These are phyloP conservation scores for Scaptodrosophila latifasciaeformis DNA, from an alignment of 2,888 invertebrate genomes.

Conservation along the genomic window DNA sequence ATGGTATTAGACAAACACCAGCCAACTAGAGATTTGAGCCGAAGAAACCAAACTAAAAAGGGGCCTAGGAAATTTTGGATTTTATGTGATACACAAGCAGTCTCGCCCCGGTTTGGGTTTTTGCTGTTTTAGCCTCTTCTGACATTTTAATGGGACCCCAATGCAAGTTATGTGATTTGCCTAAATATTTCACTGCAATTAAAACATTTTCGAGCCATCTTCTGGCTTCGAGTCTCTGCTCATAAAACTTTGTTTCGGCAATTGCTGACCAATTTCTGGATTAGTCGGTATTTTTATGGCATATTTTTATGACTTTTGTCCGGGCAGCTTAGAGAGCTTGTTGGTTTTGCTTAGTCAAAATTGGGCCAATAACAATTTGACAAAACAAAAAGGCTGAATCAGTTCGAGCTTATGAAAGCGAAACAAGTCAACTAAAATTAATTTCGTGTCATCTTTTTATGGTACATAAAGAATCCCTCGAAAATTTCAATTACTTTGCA, in stretches of 20 bases:
- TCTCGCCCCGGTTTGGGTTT: conserved; percentile 14
- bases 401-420: too few relatives aligned
- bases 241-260: conserved; percentile 22
- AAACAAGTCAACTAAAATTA: too few relatives aligned
- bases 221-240: conserved; percentile 16
- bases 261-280: conserved; percentile 34
- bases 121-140: conserved; percentile 2
- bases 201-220: conserved; percentile 43
- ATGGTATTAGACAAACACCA: too few relatives aligned
- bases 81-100: conserved; percentile 14
- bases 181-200: conserved; percentile 47
- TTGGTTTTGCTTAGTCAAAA: conserved; percentile 12
- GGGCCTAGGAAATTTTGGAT: neutral
- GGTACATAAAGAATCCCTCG: too few relatives aligned
- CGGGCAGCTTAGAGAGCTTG: conserved; percentile 3
- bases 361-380: too few relatives aligned
- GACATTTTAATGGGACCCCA: conserved; percentile 9
- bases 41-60: neutral
- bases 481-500: neutral
- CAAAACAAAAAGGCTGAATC: too few relatives aligned
- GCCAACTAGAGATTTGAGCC: neutral
- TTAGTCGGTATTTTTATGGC: conserved; percentile 39
- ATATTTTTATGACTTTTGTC: conserved; percentile 13
- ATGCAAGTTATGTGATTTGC: conserved; percentile 38
- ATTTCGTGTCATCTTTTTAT: too few relatives aligned